Evolutionary conservation across 2,113 vertebrate species (phyloP), one percentile per base, ranked within the genome.

Genomic region (Mormoops blainvillei): DNA sequence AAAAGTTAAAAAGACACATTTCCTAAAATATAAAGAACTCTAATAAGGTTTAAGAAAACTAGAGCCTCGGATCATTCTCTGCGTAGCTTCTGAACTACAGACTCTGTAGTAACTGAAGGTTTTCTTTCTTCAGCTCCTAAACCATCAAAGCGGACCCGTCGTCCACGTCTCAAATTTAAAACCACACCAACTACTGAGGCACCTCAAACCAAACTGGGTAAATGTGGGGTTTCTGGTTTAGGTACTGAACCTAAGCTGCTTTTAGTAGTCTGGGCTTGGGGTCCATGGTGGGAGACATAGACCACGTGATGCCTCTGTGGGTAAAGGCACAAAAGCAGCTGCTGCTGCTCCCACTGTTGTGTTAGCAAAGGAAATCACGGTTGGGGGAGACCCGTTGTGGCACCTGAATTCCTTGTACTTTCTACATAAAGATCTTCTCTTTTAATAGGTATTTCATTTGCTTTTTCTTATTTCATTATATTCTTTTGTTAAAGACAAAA

Each of bases 71-170:
- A 4, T 48, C 7, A 18, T 70, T 19, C 9, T 77, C 38, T 7
- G 24, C 14, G 6, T 36, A 31, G 28, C 24, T 67, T 78, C 84
- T 91, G 73, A 93, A 52, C 43, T 78, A 45, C 0, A 9, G 31
- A 86, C 20, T 87, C 38, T n/a, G 13, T 82, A 94, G 38, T 85
- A 97, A 97, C 73, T 70, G 33, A 95, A 87, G 16, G 11, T 67
- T 36, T 98, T 98, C 97, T 98, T 97, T 98, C 92, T 97, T 92
- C 96, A 98, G 98, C 96, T 98, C 90, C 98, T 78, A 98, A 96
- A 92, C 97, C 93, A 97, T 36, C 98, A 71, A 98, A 95, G 92
- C 89, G 96, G 87, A 97, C 94, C 77, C 94, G 20, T 4, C 97
- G 10, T 70, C 89, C 96, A 45, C 95, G 94, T 96, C 97, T 95